Conservation (phyloP, 2,113 vertebrate species). For the Pagrus major region DNA sequence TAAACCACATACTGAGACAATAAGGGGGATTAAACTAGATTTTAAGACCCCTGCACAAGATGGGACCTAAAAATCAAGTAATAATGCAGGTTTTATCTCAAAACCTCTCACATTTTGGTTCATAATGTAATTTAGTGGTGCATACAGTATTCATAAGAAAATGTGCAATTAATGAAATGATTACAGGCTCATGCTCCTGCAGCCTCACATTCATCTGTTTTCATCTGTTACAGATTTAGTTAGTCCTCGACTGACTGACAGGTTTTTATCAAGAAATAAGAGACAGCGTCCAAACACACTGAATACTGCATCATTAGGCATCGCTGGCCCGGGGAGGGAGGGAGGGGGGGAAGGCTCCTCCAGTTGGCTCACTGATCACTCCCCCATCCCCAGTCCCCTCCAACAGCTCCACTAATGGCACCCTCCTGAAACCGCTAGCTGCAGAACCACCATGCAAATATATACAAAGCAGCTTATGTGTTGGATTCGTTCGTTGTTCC, state of each 20-base stretch:
- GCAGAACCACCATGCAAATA: slow-evolving; percentile 21
- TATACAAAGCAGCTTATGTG: background rate
- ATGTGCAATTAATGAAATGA: background rate
- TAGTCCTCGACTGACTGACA: background rate
- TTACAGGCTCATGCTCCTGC: no score
- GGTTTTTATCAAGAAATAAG: background rate
- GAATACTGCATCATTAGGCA: background rate
- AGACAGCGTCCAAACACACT: background rate
- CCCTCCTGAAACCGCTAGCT: slow-evolving; percentile 2
- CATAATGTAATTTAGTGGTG: background rate
- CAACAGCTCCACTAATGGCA: background rate
- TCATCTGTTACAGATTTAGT: background rate
- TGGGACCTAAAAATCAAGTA: background rate
- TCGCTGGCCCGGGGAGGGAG: background rate
- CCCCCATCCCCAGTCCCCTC: background rate
- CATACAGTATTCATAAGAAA: background rate
- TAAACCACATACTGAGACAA: background rate
- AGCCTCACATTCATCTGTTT: no score
- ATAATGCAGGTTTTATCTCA: background rate
- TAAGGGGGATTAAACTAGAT: background rate
- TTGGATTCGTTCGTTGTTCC: background rate
- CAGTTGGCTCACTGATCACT: background rate
- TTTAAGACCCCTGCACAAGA: background rate
- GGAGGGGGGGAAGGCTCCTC: background rate
- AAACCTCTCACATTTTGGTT: background rate